Conservation (phyloP, 1,140 invertebrate genomes). For the Drosophila serrata region DNA sequence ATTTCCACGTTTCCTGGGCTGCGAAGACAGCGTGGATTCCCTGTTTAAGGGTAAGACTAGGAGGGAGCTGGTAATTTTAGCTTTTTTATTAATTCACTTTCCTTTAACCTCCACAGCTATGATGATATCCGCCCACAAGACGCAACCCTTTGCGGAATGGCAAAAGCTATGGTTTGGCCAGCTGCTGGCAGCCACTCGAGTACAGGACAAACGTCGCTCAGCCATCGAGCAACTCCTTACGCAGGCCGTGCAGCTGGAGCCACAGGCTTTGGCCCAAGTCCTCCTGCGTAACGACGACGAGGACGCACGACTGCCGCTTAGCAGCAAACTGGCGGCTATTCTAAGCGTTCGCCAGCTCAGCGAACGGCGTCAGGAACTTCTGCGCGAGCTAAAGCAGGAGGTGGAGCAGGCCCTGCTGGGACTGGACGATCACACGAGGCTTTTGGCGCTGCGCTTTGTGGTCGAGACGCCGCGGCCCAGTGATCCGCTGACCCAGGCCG, state of each 20-base stretch:
- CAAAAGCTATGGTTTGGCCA: conserved; percentile 48
- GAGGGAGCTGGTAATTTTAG: neutral
- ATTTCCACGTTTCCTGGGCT: conserved; percentile 58
- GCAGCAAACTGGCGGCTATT: conserved; percentile 65
- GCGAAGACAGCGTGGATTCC: conserved; percentile 68
- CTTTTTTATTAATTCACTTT: neutral
- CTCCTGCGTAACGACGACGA: neutral
- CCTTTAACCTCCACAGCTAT: conserved; percentile 23
- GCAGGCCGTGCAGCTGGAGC: conserved; percentile 59
- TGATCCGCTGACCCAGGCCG: conserved; percentile 87
- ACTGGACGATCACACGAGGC: conserved; percentile 82
- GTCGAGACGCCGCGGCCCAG: conserved; percentile 92
- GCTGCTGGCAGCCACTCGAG: conserved; percentile 31
- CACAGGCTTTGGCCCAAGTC: conserved; percentile 37
- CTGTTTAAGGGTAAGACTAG: conserved; percentile 61
- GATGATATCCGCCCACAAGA: conserved; percentile 43
- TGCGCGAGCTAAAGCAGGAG: conserved; percentile 22
- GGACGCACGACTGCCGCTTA: conserved; percentile 29
- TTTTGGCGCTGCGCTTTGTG: conserved; percentile 89
- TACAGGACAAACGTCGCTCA: conserved; percentile 26
- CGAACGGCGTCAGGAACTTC: conserved; percentile 40
- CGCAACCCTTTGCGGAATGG: conserved; percentile 47
- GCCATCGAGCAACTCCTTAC: conserved; percentile 61
- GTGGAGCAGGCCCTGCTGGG: conserved; percentile 50
- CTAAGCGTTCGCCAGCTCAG: conserved; percentile 50